A percentile compares a stretch with the other conserved stretches of the same genome.
These are phyloP conservation scores for Sakesphorus luctuosus DNA, from an alignment of 2,113 vertebrate species.

Conservation along the genomic window DNA sequence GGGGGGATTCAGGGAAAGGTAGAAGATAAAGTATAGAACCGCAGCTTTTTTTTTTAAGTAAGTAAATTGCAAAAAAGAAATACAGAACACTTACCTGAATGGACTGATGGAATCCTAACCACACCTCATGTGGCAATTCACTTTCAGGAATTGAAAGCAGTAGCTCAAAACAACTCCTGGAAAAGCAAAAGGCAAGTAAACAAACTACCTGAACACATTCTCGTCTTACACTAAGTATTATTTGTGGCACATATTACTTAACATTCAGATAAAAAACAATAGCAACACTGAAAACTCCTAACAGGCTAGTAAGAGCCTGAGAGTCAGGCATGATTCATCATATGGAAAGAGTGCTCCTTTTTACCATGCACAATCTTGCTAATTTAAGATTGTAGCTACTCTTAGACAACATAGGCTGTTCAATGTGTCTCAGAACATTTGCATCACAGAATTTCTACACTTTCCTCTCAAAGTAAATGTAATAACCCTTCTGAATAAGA, in stretches of 20 bases:
- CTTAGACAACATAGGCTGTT: not conserved
- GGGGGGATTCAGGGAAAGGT: not conserved
- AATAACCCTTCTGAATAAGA: not conserved
- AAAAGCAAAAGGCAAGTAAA: constrained; percentile 63
- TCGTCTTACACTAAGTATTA: not conserved
- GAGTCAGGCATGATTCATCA: not conserved
- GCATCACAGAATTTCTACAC: not conserved
- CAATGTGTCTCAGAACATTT: accelerated
- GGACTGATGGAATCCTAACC: constrained; percentile 91
- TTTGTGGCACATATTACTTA: not conserved
- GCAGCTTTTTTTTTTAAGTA: not conserved
- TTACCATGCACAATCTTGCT: not conserved
- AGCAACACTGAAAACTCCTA: not conserved
- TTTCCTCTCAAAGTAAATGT: not conserved
- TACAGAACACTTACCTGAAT: constrained; percentile 84
- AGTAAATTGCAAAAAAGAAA: not conserved
- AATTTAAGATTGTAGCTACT: not conserved
- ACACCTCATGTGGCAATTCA: constrained; percentile 89
- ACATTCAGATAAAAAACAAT: not conserved
- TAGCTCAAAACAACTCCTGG: constrained; percentile 97
- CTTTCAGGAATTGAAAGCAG: constrained; percentile 93
- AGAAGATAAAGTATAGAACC: not conserved
- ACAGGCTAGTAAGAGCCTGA: not conserved
- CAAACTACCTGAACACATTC: not conserved
- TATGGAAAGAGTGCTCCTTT: not conserved